Percentiles rank a stretch among this genome's conserved stretches.
Conservation (phyloP, 2,888 invertebrate genomes). For the Tipula vernalis region DNA sequence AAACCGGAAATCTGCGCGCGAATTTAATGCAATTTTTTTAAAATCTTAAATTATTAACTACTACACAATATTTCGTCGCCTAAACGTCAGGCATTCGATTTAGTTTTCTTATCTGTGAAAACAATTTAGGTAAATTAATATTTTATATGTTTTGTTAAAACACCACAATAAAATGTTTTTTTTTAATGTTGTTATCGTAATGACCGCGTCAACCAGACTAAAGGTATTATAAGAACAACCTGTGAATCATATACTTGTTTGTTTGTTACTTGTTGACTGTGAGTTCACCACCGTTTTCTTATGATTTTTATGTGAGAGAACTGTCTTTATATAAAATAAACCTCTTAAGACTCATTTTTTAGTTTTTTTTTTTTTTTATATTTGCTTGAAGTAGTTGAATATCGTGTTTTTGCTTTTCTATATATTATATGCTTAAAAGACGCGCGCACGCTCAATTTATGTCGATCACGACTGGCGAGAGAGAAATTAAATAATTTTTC, state of each 20-base stretch:
- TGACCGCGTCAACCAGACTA: conserved; percentile 10
- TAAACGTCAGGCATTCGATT: not conserved
- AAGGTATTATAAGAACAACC: conserved; percentile 7
- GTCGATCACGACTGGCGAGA: not conserved
- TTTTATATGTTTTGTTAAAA: not conserved
- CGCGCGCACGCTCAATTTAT: not conserved
- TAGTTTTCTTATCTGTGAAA: not conserved
- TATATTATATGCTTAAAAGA: not conserved
- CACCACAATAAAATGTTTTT: not conserved
- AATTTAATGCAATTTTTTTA: not conserved
- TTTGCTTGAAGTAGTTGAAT: not conserved
- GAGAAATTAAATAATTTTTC: not conserved
- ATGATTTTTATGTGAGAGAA: not conserved
- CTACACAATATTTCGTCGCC: not conserved
- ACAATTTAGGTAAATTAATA: not conserved
- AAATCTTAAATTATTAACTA: not conserved
- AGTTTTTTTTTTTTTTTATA: not conserved
- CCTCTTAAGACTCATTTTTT: not conserved
- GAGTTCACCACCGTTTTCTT: not conserved
- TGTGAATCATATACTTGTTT: conserved; percentile 11
- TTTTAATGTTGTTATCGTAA: not conserved
- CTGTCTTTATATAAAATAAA: not conserved
- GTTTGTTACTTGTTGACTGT: not conserved
- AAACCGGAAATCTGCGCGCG: not conserved
- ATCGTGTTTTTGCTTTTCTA: not conserved